phyloP scores from a whole-genome alignment of 2,113 vertebrate genomes.

The Crotalus horridus region DNA sequence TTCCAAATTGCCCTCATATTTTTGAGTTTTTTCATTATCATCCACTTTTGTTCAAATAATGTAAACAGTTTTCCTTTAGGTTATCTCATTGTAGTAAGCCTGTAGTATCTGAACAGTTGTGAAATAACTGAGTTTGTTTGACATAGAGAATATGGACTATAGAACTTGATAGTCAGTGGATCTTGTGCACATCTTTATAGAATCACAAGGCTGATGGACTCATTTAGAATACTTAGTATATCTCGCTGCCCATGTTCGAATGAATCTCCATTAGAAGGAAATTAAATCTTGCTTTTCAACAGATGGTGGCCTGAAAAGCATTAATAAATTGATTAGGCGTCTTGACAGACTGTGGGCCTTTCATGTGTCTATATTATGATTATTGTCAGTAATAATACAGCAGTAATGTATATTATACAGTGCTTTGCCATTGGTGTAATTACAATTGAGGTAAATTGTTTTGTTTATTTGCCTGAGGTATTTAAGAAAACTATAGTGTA shows the following conservation, averaged over 20 bases:
- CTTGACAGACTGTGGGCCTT: conserved; percentile 41
- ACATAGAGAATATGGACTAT: neutral
- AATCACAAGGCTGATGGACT: neutral
- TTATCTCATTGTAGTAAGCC: neutral
- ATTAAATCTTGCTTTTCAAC: neutral
- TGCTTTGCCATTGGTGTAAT: neutral
- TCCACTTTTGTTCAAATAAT: accelerated
- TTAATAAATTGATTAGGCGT: conserved; percentile 48
- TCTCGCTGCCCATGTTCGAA: neutral
- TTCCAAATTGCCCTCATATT: neutral
- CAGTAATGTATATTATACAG: conserved; percentile 33
- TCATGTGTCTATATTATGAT: neutral
- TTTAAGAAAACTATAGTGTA: conserved; percentile 13
- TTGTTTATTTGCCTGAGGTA: neutral
- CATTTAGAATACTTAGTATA: neutral
- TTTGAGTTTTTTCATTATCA: conserved; percentile 13
- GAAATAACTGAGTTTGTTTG: neutral
- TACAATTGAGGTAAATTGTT: neutral
- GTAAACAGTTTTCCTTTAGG: neutral
- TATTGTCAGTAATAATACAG: conserved; percentile 40
- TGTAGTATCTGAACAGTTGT: neutral
- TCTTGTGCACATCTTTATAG: neutral
- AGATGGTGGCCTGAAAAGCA: conserved; percentile 47
- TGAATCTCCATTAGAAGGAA: neutral
- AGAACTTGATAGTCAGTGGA: neutral